phyloP scores from a whole-genome alignment of 2,797 vertebrate species.

The Oceanodroma leucorhoa region DNA sequence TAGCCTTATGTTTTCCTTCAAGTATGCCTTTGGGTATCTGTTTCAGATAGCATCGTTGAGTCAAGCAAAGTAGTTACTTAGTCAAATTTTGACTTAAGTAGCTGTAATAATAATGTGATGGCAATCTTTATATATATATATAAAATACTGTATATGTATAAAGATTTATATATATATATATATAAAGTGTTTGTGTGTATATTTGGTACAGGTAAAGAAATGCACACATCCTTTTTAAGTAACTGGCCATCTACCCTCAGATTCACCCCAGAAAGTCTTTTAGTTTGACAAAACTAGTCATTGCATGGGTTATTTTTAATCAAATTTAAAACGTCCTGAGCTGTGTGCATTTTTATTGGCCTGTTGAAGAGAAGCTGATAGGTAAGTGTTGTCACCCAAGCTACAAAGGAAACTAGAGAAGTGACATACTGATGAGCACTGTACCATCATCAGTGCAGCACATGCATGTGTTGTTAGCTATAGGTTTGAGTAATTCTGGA shows the following conservation, averaged over 20 bases:
- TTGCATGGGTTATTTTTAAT: slow-evolving; percentile 23
- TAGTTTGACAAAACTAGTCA: neutral
- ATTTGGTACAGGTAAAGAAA: slow-evolving; percentile 62
- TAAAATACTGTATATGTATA: slow-evolving; percentile 38
- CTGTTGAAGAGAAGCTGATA: slow-evolving; percentile 32
- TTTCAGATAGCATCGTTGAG: slow-evolving; percentile 54
- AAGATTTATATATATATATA: slow-evolving; percentile 37
- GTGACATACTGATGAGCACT: slow-evolving; percentile 1
- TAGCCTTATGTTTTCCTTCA: slow-evolving; percentile 24
- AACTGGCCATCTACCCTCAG: slow-evolving; percentile 31
- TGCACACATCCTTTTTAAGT: slow-evolving; percentile 59
- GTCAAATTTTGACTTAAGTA: slow-evolving; percentile 67
- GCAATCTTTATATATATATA: slow-evolving; percentile 76
- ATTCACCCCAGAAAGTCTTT: slow-evolving; percentile 27
- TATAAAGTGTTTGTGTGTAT: slow-evolving; percentile 58
- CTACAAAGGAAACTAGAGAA: slow-evolving; percentile 25
- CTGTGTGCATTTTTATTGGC: slow-evolving; percentile 56
- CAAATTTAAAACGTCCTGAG: neutral
- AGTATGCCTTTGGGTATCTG: slow-evolving; percentile 53
- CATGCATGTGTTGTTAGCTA: neutral
- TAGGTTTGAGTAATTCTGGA: neutral
- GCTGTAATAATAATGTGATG: slow-evolving; percentile 77
- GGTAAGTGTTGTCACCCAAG: slow-evolving; percentile 22
- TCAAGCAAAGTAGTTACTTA: slow-evolving; percentile 62
- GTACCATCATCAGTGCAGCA: neutral